Evolutionary conservation across 2,888 invertebrate species (phyloP), one percentile per base, ranked within the genome.

Genomic region (Cataglyphis rosenhaueri): DNA sequence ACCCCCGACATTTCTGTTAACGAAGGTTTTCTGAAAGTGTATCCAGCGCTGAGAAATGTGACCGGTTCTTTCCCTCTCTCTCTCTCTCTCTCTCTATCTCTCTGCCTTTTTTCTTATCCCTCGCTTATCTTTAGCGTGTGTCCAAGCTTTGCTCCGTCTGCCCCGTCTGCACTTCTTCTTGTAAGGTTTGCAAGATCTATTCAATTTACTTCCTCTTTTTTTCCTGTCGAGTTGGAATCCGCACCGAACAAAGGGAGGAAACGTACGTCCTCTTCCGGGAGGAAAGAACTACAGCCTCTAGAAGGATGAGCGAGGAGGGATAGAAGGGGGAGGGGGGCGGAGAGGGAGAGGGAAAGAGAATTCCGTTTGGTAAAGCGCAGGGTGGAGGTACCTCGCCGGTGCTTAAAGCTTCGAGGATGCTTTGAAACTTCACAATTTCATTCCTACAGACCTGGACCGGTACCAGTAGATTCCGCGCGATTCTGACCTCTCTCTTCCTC

Each of bases 371-470:
- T 75, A 82, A 85, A 90, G 86, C 86, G 82, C 82, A 86, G 35
- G 86, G 84, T 79, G 82, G 84, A 84, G 89, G 87, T 52, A 84
- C 86, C 84, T 87, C 84, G 86, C 84, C 88, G 88, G 89, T 90
- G 88, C 90, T 91, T 89, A 89, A 89, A 91, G 91, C 89, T 89
- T 83, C 70, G 91, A 88, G 87, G 84, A 86, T 91, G 88, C 91
- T 91, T 91, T 91, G 90, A 89, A 91, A 91, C 91, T 91, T 90
- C 85, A 85, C 90, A 91, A 90, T 91, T 92, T 91, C 91, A 89
- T 91, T 90, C 88, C 88, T 89, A 84, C 86, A 86, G 83, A 84
- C 87, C 84, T 85, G 86, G 86, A 88, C 87, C 83, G 87, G 87
- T 84, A 86, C 85, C 59, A 79, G 88, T 85, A 85, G 85, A 86